Evolutionary conservation across 2,113 vertebrate genomes (phyloP).

Genomic region (Globicephala melas): DNA sequence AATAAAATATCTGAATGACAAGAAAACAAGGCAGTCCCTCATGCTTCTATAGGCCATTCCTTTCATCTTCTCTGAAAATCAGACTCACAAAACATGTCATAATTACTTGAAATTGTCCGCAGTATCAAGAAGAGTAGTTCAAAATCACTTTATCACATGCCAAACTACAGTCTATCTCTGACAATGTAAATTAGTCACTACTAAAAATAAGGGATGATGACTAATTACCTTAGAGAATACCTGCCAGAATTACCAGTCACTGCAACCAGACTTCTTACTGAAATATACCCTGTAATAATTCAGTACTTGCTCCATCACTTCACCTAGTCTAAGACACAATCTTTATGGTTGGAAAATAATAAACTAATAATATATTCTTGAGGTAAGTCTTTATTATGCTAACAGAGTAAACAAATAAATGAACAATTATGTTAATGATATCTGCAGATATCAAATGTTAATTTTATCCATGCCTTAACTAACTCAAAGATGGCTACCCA

Average conservation of each 20-base stretch:
- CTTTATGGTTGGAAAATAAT: neutral
- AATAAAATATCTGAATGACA: constrained; percentile 14
- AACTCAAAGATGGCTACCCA: neutral
- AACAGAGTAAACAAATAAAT: neutral
- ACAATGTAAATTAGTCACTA: constrained; percentile 78
- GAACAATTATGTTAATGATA: neutral
- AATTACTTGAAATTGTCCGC: constrained; percentile 54
- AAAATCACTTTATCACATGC: constrained; percentile 74
- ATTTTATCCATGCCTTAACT: neutral
- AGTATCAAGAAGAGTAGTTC: constrained; percentile 56
- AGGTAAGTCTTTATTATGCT: neutral
- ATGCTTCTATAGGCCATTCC: neutral
- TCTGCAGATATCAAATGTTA: neutral
- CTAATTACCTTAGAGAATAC: constrained; percentile 72
- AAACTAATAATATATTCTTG: neutral
- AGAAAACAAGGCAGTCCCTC: neutral
- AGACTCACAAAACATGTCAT: constrained; percentile 36
- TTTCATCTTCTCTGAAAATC: constrained; percentile 45
- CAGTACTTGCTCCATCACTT: neutral
- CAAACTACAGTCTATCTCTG: constrained; percentile 71
- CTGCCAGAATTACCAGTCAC: constrained; percentile 62
- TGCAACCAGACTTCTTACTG: constrained; percentile 41
- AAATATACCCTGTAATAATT: constrained; percentile 52
- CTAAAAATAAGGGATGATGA: constrained; percentile 76
- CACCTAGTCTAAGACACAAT: neutral